A percentile compares a stretch with the other conserved stretches of the same genome.
Evolutionary conservation across 2,888 invertebrate genomes (phyloP).

Genomic region (Hypena proboscidalis): DNA sequence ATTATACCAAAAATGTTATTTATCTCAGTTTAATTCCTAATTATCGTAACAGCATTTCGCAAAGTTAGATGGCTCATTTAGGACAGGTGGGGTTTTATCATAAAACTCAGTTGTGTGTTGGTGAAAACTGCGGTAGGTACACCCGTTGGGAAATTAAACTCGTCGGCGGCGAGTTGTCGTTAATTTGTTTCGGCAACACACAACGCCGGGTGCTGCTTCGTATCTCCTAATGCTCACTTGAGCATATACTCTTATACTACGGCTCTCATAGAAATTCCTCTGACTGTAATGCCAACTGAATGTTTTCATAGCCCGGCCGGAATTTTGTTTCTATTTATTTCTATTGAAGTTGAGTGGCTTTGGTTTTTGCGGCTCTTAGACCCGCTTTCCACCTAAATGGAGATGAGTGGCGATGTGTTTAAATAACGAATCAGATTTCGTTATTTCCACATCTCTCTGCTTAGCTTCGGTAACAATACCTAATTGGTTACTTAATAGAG

Average conservation of each 20-base stretch:
- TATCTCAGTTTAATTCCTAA: slow-evolving; percentile 32
- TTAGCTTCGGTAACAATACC: too few species aligned
- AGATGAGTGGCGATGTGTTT: too few species aligned
- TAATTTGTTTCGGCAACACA: slow-evolving; percentile 73
- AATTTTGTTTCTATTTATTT: background rate
- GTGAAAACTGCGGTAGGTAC: slow-evolving; percentile 59
- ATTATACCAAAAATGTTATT: too few species aligned
- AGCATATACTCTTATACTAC: too few species aligned
- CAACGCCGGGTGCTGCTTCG: slow-evolving; percentile 38
- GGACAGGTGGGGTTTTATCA: slow-evolving; percentile 45
- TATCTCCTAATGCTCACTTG: slow-evolving; percentile 36
- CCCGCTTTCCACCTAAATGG: too few species aligned
- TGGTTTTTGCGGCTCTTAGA: too few species aligned
- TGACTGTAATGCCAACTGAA: slow-evolving; percentile 31
- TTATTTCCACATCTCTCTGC: too few species aligned
- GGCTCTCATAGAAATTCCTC: slow-evolving; percentile 35
- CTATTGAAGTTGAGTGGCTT: too few species aligned
- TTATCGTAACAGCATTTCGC: slow-evolving; percentile 42
- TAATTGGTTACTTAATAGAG: too few species aligned
- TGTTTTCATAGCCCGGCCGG: slow-evolving; percentile 33
- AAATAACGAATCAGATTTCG: too few species aligned
- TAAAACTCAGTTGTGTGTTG: slow-evolving; percentile 54
- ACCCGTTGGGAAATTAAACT: slow-evolving; percentile 81
- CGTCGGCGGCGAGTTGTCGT: slow-evolving; percentile 61
- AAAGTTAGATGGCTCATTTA: slow-evolving; percentile 46